Percentiles rank a stretch among this genome's conserved stretches.
Conservation (phyloP, 2,113 vertebrate species). For the Passer domesticus region DNA sequence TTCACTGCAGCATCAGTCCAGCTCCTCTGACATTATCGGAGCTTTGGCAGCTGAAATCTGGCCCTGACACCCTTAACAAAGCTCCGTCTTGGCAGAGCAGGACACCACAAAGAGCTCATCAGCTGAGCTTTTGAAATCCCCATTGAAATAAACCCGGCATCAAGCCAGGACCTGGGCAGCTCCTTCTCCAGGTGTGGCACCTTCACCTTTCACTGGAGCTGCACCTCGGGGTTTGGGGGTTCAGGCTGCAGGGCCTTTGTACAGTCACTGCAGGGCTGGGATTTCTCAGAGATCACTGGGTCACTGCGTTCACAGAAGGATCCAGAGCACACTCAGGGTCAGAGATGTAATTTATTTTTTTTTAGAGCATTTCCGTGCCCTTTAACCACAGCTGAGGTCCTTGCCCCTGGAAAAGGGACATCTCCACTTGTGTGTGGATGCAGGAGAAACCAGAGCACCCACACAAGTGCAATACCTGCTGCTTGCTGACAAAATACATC, state of each 20-base stretch:
- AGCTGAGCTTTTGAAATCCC: background rate
- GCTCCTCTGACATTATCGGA: background rate
- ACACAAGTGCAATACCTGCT: background rate
- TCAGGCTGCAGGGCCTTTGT: background rate
- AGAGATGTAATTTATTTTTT: background rate
- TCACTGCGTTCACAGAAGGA: background rate
- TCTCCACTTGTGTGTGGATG: rapidly evolving
- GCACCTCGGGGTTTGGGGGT: background rate
- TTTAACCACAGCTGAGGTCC: background rate
- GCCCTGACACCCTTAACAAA: background rate
- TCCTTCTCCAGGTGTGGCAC: background rate
- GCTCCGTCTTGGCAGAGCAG: background rate
- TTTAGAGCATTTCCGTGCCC: background rate
- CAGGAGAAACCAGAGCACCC: background rate
- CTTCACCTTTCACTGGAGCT: background rate
- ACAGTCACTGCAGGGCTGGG: background rate
- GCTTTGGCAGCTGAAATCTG: background rate
- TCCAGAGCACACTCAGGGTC: background rate
- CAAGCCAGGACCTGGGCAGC: background rate
- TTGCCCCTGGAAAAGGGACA: background rate
- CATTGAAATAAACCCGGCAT: background rate
- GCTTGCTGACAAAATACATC: background rate
- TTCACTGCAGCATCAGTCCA: background rate
- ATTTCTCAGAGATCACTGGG: background rate
- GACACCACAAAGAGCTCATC: background rate